Evolutionary conservation across 2,888 invertebrate species (phyloP).

Genomic region (Pseudococcus viburni): DNA sequence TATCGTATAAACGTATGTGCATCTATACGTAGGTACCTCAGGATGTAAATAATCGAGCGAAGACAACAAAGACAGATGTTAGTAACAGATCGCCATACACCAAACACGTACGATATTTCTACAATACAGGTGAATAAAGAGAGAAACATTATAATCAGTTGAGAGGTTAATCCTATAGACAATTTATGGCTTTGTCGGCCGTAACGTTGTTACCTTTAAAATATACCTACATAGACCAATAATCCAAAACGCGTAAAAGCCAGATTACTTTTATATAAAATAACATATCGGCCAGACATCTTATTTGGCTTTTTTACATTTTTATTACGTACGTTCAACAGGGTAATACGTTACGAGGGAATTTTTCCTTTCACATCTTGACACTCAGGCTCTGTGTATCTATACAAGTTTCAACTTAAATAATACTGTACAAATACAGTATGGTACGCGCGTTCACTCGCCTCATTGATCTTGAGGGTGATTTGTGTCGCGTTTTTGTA

Average conservation of each 20-base stretch:
- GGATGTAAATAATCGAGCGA: constrained; percentile 39
- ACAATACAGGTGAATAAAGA: constrained; percentile 55
- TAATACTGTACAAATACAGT: constrained; percentile 5
- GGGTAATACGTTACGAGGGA: constrained; percentile 24
- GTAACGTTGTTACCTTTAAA: constrained; percentile 38
- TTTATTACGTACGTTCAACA: constrained; percentile 37
- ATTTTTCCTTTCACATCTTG: constrained; percentile 12
- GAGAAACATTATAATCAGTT: constrained; percentile 51
- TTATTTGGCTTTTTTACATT: constrained; percentile 44
- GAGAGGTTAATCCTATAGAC: constrained; percentile 47
- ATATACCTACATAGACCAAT: constrained; percentile 18
- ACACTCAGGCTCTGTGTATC: background rate
- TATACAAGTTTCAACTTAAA: constrained; percentile 1
- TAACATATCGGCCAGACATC: constrained; percentile 51
- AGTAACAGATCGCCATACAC: background rate
- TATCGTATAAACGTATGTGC: constrained; percentile 26
- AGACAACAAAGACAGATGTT: constrained; percentile 49
- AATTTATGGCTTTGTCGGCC: constrained; percentile 50
- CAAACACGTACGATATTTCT: constrained; percentile 1
- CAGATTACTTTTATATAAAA: constrained; percentile 45
- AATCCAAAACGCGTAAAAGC: constrained; percentile 48
- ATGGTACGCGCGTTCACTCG: background rate
- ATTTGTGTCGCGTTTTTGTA: constrained; percentile 33
- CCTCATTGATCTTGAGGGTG: constrained; percentile 43
- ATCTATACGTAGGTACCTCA: background rate